Evolutionary conservation across 1,140 invertebrate species (phyloP), one percentile per base, ranked within the genome.

Genomic region (Arctopsyche grandis): DNA sequence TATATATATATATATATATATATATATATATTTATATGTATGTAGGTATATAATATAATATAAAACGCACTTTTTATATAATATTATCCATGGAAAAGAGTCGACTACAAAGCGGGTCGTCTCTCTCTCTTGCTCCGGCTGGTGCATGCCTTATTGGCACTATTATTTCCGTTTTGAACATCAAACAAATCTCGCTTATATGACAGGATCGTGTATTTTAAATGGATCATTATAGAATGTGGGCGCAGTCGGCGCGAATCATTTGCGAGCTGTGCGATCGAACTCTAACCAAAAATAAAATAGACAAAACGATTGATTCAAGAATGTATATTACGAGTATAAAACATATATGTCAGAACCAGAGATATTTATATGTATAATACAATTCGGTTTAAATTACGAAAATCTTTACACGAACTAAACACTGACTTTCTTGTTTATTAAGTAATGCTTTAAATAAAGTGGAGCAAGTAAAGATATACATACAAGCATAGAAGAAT

Each of bases 91-190:
- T 24, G 19, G n/a, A 10, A 66, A 21, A 66, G 1, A 52, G 63
- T 26, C 63, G 63, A 22, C 63, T 66, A 66, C 56, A 75, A 56
- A 75, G 73, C 56, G 4, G 7, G 1, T 22, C 58, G 75, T 16
- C 38, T 77, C 24, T 63, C 19, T 14, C 16, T 52, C 48, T 16
- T 12, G 1, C 12, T 52, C 58, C 9, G 24, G 14, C 52, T 71
- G 26, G 81, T 78, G 78, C 81, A 82, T 82, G 81, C 48, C 71
- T 78, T 77, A 82, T 82, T 82, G 81, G 78, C 81, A 44, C 75
- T 78, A 69, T 82, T 82, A 82, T 80, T 78, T 79, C 75, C 78
- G 78, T 81, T 52, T 81, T 80, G 81, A 82, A 82, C 75, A 78
- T 82, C 81, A 82, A 82, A 82, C 76, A 82, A 77, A 81, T 79